A percentile compares a stretch with the other conserved stretches of the same genome.
Conservation (phyloP, 2,113 vertebrate species). For the Lophochroa leadbeateri region DNA sequence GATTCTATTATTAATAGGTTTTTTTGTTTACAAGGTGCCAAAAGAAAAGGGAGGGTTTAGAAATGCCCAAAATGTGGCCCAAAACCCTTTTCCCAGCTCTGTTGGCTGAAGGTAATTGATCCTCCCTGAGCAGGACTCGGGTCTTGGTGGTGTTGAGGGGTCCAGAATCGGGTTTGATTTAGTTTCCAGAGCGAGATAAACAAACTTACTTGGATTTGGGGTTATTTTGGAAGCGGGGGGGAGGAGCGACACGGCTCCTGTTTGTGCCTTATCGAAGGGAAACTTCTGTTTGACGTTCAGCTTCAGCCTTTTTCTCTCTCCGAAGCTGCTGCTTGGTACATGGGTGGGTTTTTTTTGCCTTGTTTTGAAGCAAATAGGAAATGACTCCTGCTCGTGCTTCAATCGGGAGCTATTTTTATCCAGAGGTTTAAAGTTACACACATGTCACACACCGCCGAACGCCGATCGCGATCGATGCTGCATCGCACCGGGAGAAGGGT, state of each 20-base stretch:
- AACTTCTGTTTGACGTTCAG: constrained; percentile 56
- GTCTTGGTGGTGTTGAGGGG: background rate
- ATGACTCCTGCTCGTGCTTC: constrained; percentile 53
- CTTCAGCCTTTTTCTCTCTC: background rate
- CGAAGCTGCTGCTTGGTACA: background rate
- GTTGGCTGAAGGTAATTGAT: background rate
- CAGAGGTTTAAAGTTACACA: constrained; percentile 67
- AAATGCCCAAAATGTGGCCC: constrained; percentile 1
- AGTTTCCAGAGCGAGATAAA: constrained; percentile 51
- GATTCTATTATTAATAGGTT: constrained; percentile 71
- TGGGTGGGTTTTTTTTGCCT: background rate
- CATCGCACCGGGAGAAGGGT: constrained; percentile 25
- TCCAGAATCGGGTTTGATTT: background rate
- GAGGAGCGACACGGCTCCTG: background rate
- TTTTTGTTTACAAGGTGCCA: constrained; percentile 58
- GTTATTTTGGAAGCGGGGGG: background rate
- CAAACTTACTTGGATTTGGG: constrained; percentile 62
- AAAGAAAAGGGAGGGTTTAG: background rate
- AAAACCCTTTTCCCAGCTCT: background rate
- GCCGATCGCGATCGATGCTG: constrained; percentile 61
- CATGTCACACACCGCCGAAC: constrained; percentile 55
- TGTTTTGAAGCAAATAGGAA: constrained; percentile 78
- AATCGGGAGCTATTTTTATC: constrained; percentile 77
- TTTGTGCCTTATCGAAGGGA: constrained; percentile 51
- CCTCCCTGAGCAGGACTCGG: background rate